phyloP scores from a whole-genome alignment of 2,888 invertebrate species.

The Andricus quercusramuli region DNA sequence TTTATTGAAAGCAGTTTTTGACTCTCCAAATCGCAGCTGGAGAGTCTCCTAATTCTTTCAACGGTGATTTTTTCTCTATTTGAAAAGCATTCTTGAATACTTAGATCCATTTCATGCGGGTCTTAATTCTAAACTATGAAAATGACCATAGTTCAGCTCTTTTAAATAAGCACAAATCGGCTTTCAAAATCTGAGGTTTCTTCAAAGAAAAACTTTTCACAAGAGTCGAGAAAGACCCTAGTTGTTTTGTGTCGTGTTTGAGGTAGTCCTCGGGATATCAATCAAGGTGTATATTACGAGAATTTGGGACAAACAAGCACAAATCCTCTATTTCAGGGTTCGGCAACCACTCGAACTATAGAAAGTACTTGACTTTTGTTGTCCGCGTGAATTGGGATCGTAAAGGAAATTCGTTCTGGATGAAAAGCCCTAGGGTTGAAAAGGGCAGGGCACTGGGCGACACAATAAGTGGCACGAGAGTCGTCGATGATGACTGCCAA shows the following conservation, averaged over 20 bases:
- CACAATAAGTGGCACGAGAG: constrained; percentile 21
- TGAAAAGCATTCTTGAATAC: constrained; percentile 2
- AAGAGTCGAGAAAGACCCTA: not conserved
- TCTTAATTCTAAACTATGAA: constrained; percentile 24
- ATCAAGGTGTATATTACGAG: constrained; percentile 26
- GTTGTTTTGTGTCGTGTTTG: constrained; percentile 32
- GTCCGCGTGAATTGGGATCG: constrained; percentile 29
- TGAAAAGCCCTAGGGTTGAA: constrained; percentile 27
- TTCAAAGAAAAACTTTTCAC: constrained; percentile 10
- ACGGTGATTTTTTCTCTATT: not conserved
- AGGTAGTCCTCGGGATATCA: constrained; percentile 18
- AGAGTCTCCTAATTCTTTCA: not conserved
- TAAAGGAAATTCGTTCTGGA: constrained; percentile 40
- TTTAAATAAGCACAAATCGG: constrained; percentile 18
- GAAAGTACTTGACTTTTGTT: constrained; percentile 41
- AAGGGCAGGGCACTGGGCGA: constrained; percentile 11
- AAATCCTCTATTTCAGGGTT: constrained; percentile 35
- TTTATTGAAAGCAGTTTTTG: not conserved
- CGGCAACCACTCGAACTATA: constrained; percentile 39
- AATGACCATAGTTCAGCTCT: constrained; percentile 14
- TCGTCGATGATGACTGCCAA: constrained; percentile 36
- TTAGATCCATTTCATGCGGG: constrained; percentile 17
- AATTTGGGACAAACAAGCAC: constrained; percentile 36
- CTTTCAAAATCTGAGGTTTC: not conserved
- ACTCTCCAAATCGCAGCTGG: not conserved